Base-by-base conservation (phyloP, 1,140 invertebrate genomes). In the Bombus huntii region DNA sequence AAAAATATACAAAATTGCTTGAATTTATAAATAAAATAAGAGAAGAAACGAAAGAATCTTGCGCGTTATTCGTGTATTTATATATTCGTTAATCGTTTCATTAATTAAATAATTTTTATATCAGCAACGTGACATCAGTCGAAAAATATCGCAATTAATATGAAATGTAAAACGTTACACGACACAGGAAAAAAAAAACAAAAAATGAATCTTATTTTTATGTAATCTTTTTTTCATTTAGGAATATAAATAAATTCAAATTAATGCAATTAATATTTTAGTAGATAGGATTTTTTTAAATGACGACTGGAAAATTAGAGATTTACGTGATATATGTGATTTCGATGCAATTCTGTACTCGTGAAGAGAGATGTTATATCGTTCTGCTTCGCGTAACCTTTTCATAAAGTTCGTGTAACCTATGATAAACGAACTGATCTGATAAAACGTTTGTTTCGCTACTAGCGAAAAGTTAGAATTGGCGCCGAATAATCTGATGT, bases 381-480 rank as follows among this genome's bases (percentile, higher is more conserved):
- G 59, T 44, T 73, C 13, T 25, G 25, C 0, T 10, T 57, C 53
- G 25, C 53, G 34, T 76, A 59, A 59, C n/a, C 31, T 59, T 76
- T 53, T 37, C 31, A 8, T 2, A 76, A 28, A 37, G 34, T 76
- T 59, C 34, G 47, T 39, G 9, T 34, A 76, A 76, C 15, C 47
- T n/a, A 22, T 68, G 66, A 68, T 37, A 57, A 13, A 59, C 25
- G 31, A 44, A 25, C 2, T 37, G 70, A 75, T 57, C 22, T 28
- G 73, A 75, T 57, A 75, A 75, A 75, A 57, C 47, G 47, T 22
- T 75, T 53, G 18, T 53, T 75, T 57, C 73, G 10, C 22, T 77
- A 39, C n/a, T 77, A 42, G 37, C 4, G 57, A 42, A 78, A 42
- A 78, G 10, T 37, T 31, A 6, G 4, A 18, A 65, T 31, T 78